A percentile compares a stretch with the other conserved stretches of the same genome.
Evolutionary conservation across 2,113 vertebrate genomes (phyloP).

Genomic region (Terrapene triunguis): DNA sequence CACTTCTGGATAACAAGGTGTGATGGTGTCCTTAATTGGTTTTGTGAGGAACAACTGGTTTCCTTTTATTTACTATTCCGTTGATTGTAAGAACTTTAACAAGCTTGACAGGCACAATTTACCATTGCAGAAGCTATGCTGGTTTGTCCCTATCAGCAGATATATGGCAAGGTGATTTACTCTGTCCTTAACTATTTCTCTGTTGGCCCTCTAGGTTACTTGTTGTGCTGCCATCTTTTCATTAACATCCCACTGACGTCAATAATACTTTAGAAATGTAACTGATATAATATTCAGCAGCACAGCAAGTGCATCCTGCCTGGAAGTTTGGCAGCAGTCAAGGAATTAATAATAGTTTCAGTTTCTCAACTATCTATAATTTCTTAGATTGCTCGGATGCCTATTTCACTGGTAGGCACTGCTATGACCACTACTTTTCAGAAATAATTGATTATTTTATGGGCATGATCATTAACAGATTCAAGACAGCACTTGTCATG

Average conservation of each 20-base stretch:
- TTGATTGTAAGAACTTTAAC: not conserved
- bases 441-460: not conserved
- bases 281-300: not conserved
- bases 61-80: not conserved
- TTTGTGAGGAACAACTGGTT: not conserved
- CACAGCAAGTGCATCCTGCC: not conserved
- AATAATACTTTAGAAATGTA: not conserved
- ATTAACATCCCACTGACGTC: not conserved
- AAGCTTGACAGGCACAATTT: not conserved
- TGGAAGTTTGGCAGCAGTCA: not conserved
- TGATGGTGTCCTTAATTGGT: not conserved
- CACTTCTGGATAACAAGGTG: not conserved
- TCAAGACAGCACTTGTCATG: not conserved
- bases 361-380: not conserved
- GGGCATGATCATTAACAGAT: not conserved
- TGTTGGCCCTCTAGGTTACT: not conserved
- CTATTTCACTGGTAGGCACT: not conserved
- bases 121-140: not conserved
- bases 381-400: not conserved
- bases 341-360: not conserved
- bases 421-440: not conserved
- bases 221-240: not conserved
- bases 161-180: not conserved
- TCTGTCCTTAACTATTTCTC: not conserved
- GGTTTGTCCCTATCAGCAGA: not conserved